Evolutionary conservation across 2,888 invertebrate species (phyloP).

Genomic region (Elgonia sp.): DNA sequence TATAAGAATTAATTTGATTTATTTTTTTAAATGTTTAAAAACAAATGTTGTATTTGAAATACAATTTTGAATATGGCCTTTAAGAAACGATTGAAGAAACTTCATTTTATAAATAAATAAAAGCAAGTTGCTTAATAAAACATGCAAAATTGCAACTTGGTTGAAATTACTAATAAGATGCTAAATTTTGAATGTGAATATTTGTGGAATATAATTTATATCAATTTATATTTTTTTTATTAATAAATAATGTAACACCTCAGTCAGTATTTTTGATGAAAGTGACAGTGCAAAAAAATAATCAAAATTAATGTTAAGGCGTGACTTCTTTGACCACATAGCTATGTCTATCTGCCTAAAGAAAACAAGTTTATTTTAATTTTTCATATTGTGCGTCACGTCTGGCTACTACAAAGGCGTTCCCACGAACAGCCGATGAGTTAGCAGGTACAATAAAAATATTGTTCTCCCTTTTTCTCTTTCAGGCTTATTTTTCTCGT

Average conservation of each 20-base stretch:
- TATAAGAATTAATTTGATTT: too few species aligned
- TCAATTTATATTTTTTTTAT: too few species aligned
- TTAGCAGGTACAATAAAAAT: conserved; percentile 85
- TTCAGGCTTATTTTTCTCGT: conserved; percentile 72
- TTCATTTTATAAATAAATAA: too few species aligned
- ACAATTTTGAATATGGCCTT: too few species aligned
- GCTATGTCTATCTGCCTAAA: conserved; percentile 76
- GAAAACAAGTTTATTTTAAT: conserved; percentile 83
- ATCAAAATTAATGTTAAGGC: conserved; percentile 71
- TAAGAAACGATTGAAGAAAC: too few species aligned
- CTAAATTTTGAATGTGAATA: too few species aligned
- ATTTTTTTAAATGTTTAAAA: too few species aligned
- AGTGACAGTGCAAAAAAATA: conserved; percentile 72
- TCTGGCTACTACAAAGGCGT: conserved; percentile 82
- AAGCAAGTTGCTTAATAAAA: too few species aligned
- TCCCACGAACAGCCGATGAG: conserved; percentile 84
- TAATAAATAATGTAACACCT: conserved; percentile 41
- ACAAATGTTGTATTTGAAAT: too few species aligned
- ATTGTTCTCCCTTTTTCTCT: conserved; percentile 79
- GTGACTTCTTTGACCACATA: conserved; percentile 65
- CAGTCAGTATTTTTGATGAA: conserved; percentile 56
- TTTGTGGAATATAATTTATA: too few species aligned
- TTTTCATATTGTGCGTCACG: conserved; percentile 81
- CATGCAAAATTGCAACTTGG: too few species aligned
- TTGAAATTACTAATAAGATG: too few species aligned